These are phyloP conservation scores for Ariolimax columbianus DNA, from an alignment of 2,888 invertebrate genomes.

Conservation along the genomic window DNA sequence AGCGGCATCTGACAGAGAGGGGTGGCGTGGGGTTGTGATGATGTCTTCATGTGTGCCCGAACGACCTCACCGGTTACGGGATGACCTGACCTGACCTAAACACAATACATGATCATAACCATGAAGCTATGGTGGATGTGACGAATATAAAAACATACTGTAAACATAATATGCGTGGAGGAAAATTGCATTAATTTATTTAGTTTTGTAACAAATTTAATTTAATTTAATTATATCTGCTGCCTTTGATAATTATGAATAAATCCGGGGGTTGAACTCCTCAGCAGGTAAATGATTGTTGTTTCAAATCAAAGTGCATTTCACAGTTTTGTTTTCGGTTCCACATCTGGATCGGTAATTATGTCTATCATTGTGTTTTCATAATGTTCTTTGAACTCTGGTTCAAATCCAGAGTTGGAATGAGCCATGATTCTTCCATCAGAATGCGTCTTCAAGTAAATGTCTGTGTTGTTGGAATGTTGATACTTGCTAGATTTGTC, in stretches of 20 bases:
- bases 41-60: no score
- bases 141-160: no score
- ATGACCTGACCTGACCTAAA: no score
- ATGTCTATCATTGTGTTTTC: not conserved
- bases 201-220: not conserved
- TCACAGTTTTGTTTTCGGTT: conserved; percentile 6
- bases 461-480: not conserved
- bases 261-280: not conserved
- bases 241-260: not conserved
- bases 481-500: not conserved
- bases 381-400: not conserved
- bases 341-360: not conserved
- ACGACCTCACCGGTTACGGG: no score
- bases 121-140: no score
- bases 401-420: conserved; percentile 19
- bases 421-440: not conserved
- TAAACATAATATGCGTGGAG: no score
- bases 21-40: no score
- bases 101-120: no score
- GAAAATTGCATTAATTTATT: no score
- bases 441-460: not conserved
- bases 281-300: not conserved
- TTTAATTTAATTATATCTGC: not conserved
- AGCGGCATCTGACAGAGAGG: no score
- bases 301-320: not conserved